Conservation (phyloP, 35 echinoderm and acorn worm species). For the Diadema setosum region DNA sequence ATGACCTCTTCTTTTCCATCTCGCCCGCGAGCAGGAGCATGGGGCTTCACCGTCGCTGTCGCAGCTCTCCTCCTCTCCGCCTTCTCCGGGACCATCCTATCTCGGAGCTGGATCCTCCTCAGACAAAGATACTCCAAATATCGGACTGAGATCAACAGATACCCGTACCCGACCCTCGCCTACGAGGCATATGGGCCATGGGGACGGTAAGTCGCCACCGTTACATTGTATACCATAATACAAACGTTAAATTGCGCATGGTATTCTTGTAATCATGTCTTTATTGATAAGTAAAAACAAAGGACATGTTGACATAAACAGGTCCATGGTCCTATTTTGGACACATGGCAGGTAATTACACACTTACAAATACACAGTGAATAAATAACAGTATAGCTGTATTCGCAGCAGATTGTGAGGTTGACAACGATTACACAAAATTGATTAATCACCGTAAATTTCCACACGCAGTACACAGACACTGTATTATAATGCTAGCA, state of each 20-base stretch:
- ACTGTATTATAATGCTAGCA: no score
- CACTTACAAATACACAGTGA: not conserved
- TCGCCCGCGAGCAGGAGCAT: not conserved
- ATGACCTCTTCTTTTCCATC: not conserved
- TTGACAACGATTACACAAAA: no score
- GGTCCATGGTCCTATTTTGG: not conserved
- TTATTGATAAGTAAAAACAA: no score
- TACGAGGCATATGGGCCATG: slow-evolving; percentile 8
- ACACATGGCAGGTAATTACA: not conserved
- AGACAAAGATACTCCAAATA: slow-evolving; percentile 9
- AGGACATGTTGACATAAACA: not conserved
- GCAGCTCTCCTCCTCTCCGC: not conserved
- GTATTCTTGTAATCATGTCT: no score
- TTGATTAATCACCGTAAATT: no score
- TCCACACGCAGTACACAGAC: no score
- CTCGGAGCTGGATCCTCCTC: not conserved
- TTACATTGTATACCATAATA: not conserved
- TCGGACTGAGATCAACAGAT: slow-evolving; percentile 11
- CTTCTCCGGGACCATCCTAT: not conserved
- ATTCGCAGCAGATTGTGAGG: no score
- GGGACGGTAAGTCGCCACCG: not conserved
- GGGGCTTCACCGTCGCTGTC: not conserved
- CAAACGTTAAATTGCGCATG: no score
- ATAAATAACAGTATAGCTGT: not conserved
- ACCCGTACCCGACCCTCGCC: slow-evolving; percentile 18